Conservation (phyloP, 1,140 invertebrate species). For the Hormaphis cornu region DNA sequence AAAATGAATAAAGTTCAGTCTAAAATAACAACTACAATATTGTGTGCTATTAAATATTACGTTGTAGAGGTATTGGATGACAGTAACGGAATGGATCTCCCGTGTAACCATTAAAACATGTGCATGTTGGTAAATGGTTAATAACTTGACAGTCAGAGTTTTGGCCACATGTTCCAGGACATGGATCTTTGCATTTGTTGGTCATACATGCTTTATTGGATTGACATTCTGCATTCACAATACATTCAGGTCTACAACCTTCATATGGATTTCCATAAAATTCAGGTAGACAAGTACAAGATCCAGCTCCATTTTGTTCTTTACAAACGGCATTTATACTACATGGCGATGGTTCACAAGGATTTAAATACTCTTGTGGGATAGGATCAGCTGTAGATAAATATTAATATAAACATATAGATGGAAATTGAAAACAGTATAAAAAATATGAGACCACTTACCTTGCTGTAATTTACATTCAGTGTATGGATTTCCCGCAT, state of each 20-base stretch:
- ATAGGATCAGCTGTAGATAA: conserved; percentile 33
- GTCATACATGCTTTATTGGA: conserved; percentile 52
- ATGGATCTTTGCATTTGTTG: conserved; percentile 60
- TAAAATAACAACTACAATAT: background rate
- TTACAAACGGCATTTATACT: conserved; percentile 60
- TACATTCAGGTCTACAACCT: conserved; percentile 58
- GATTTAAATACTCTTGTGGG: conserved; percentile 39
- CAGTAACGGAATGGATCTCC: conserved; percentile 55
- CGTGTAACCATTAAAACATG: conserved; percentile 52
- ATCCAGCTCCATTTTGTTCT: conserved; percentile 55
- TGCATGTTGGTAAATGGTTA: conserved; percentile 59
- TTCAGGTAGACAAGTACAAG: conserved; percentile 54
- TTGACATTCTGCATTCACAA: conserved; percentile 55
- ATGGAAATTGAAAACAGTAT: background rate
- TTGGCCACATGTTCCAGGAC: conserved; percentile 55
- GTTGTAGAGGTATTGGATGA: conserved; percentile 36
- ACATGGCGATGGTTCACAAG: conserved; percentile 59
- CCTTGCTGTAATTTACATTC: conserved; percentile 43
- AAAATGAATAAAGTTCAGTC: background rate
- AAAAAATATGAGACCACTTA: conserved; percentile 8
- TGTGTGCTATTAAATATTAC: background rate
- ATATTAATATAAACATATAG: background rate
- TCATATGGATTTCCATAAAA: conserved; percentile 46
- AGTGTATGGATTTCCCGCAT: conserved; percentile 51
- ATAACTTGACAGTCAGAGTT: conserved; percentile 58